Evolutionary conservation across 1,140 invertebrate species (phyloP), one percentile per base, ranked within the genome.

Genomic region (Sipha flava): DNA sequence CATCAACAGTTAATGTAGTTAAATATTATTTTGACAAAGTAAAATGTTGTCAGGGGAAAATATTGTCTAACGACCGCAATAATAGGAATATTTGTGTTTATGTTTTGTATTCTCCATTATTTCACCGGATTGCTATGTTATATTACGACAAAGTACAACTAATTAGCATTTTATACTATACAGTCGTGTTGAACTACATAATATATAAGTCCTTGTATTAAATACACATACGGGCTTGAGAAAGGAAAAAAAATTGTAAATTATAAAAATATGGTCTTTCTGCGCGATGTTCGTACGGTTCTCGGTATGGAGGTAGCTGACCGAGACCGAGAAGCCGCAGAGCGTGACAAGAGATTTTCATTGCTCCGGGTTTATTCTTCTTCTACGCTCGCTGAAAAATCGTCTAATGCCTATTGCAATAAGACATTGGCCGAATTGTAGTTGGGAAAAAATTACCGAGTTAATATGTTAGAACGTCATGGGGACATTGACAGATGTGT

Each of bases 371-470:
- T 70, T 47, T 47, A 18, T 23, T 75, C 12, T 26, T 26, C 26
- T 75, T 75, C 40, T 57, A n/a, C 2, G 18, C 31, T 68, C 21
- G 14, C 37, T 18, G 6, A 45, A 68, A 45, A 68, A 26, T 45
- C 6, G 14, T 68, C 64, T 10, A 49, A 57, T 14, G 12, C 29
- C 12, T 72, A 37, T 75, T 52, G 72, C 72, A 75, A 54, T 34
- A 75, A 75, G 72, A 75, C 72, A 54, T 75, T 75, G 72, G 72
- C 72, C 72, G 72, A 75, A 75, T 75, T 75, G 4, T 34, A 4
- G 45, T 54, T 23, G 72, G 49, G 31, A 73, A 54, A 6, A 73
- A 75, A 64, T 37, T 18, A 64, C 43, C n/a, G 29, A 18, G 12
- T 73, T 49, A 73, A 29, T 34, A 73, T 49, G 40, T 49, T 34